Conservation (phyloP, 1,140 invertebrate species). For the Aphis craccivora region DNA sequence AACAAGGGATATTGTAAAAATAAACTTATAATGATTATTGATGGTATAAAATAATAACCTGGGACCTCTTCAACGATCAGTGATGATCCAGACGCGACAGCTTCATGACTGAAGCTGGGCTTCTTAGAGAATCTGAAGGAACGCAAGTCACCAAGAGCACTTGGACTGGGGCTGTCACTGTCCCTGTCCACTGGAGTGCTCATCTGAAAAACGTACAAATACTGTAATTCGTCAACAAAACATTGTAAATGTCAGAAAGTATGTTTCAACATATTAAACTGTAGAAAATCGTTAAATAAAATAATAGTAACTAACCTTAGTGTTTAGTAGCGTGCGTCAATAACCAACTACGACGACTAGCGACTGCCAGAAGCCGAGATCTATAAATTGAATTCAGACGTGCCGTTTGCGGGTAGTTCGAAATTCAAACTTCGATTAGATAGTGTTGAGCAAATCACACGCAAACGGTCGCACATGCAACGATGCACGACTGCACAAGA, state of each 20-base stretch:
- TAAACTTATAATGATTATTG: not conserved
- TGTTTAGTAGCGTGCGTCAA: not conserved
- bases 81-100: not conserved
- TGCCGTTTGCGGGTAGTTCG: not conserved
- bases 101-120: not conserved
- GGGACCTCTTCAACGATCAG: not conserved
- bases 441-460: constrained; percentile 1
- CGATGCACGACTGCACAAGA: not conserved
- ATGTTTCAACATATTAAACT: not conserved
- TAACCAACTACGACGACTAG: not conserved
- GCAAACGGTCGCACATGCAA: not conserved
- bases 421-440: constrained; percentile 30
- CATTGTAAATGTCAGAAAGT: not conserved
- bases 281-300: not conserved
- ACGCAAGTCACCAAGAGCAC: not conserved
- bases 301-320: not conserved
- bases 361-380: not conserved
- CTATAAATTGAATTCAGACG: not conserved
- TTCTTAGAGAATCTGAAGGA: constrained; percentile 26
- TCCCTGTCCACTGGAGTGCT: not conserved
- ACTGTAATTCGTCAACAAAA: not conserved
- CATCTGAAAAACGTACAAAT: constrained; percentile 6
- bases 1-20: not conserved
- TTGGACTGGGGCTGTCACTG: constrained; percentile 9
- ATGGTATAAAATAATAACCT: not conserved